These are phyloP conservation scores for Caenorhabditis elegans DNA, from an alignment of 1,140 invertebrate species.

Conservation along the genomic window WBcel235 BX284606.5:2482001-2482500, in stretches of 20 bases:
- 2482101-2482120: conserved; percentile 61
- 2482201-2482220: conserved; percentile 63
- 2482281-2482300: conserved; percentile 62
- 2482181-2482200: conserved; percentile 59
- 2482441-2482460: no score
- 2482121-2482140: conserved; percentile 59
- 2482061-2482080: not conserved
- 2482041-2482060: no score
- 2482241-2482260: conserved; percentile 43
- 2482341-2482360: conserved; percentile 61
- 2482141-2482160: conserved; percentile 54
- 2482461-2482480: no score
- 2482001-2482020: conserved; percentile 17
- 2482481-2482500: no score
- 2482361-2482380: conserved; percentile 56
- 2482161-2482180: conserved; percentile 61
- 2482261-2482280: conserved; percentile 60
- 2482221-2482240: not conserved
- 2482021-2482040: conserved; percentile 7
- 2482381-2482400: conserved; percentile 56
- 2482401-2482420: conserved; percentile 56
- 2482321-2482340: conserved; percentile 66
- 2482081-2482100: conserved; percentile 53
- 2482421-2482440: conserved; percentile 54
- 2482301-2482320: conserved; percentile 60